Base-by-base conservation (phyloP, 37 sponge, comb jelly and placozoan genomes). In the Corticium candelabrum region DNA sequence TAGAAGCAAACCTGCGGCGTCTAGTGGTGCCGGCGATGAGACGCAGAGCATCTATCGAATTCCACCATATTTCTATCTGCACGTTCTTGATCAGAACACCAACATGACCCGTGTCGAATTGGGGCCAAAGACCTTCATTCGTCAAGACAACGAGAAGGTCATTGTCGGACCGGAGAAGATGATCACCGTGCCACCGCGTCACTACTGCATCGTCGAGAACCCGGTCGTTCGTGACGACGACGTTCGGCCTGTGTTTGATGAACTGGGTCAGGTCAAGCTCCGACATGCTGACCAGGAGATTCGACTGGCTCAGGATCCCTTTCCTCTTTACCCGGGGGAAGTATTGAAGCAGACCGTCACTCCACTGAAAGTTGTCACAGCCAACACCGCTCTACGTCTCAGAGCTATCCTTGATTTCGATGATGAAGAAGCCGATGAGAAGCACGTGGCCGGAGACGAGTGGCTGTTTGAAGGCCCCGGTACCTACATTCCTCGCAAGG, bases 71-170 rank as follows among this genome's bases (percentile, higher is more conserved):
- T 99, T 84, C 89, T 99, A 99, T 81, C 74, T 99, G 78, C 99
- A 99, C 75, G 95, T 99, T 1, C 78, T 99, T 82, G 99, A 99
- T 81, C 93, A 93, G 83, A 99, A 94, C 86, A 90, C 90, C 75
- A 99, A 94, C 74, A 91, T 92, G 29, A 94, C 95, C 41, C 90
- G 88, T 67, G 40, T 92, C 37, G 90, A 84, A 41, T 68, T 87
- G 0, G 99, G 99, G 34, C 99, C 95, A 1, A 81, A 83, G 85
- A 99, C 99, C 76, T 99, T 85, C 91, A 92, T 99, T 81, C 86
- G 99, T 2, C 99, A 99, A 82, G 99, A 99, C 84, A 99, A 99
- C 57, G 99, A 99, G 83, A 99, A 99, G 89, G 94, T 82, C n/a
- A 37, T 31, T 21, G 81, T 94, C 43, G 99, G 95, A 3, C 99